Evolutionary conservation across 2,797 vertebrate genomes (phyloP), one percentile per base, ranked within the genome.

Genomic region (Micromesistius poutassou): DNA sequence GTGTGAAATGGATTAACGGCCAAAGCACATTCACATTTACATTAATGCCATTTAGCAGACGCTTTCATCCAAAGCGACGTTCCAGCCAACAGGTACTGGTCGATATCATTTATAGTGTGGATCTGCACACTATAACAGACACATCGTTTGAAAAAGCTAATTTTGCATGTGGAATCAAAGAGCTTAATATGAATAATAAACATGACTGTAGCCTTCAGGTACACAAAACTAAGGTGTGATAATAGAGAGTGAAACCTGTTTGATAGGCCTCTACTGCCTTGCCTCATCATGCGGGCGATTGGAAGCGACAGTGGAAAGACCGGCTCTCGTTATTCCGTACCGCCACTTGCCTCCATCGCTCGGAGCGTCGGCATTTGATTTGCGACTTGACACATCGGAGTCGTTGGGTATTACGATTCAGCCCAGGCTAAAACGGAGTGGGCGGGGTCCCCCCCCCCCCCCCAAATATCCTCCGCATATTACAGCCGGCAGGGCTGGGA

Each of bases 121-220:
- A 22, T 19, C 46, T 55, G 46, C n/a, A n/a, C n/a, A n/a, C 16
- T 22, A 3, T 12, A n/a, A n/a, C n/a, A n/a, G n/a, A 50, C 46
- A 50, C 46, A 62, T 25, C 22, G 7, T 62, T 19, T 50, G 16
- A 0, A 3, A 50, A 50, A 22, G 19, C 46, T 19, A 25, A 1
- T 25, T 22, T 62, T 2, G 6, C 16, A 6, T 62, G 55, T 62
- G 55, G 22, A n/a, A 62, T 25, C 55, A n/a, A 62, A 62, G 55
- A 25, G 6, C 55, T 25, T 62, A 7, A 62, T 4, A 55, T 55
- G 16, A 55, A 19, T 22, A 55, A 12, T 42, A 55, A 35, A 4
- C 19, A n/a, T 46, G 1, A 62, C 42, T 36, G 62, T 35, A 68
- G 31, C 74, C 74, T 70, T 76, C 35, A 70, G 74, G 62, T 36